Percentiles rank a stretch among this genome's conserved stretches.
Conservation (phyloP, 2,888 invertebrate genomes). For the Entomobrya proxima region DNA sequence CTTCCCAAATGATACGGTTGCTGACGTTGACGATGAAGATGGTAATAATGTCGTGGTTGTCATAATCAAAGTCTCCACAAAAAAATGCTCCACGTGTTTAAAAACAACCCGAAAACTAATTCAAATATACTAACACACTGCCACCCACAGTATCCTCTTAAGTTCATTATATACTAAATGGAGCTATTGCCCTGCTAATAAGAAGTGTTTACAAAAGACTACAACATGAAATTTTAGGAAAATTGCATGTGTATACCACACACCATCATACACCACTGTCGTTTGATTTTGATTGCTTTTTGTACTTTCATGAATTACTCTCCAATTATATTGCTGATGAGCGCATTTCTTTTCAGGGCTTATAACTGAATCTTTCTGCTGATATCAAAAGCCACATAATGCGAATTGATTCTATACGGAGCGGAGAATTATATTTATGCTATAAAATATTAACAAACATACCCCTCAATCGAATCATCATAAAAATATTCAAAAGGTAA, state of each 20-base stretch:
- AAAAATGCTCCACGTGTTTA: not conserved
- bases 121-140: not conserved
- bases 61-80: not conserved
- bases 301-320: too few species aligned
- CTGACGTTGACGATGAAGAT: not conserved
- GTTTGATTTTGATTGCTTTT: too few species aligned
- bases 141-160: not conserved
- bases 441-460: too few species aligned
- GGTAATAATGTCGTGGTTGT: not conserved
- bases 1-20: not conserved
- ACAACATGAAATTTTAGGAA: too few species aligned
- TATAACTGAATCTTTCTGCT: too few species aligned
- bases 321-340: too few species aligned
- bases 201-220: not conserved
- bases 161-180: not conserved
- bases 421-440: too few species aligned
- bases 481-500: not conserved
- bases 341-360: too few species aligned
- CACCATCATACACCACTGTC: not conserved
- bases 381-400: too few species aligned
- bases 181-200: not conserved
- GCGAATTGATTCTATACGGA: too few species aligned
- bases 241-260: not conserved
- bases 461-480: not conserved
- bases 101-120: not conserved